A percentile compares a stretch with the other conserved stretches of the same genome.
phyloP scores from a whole-genome alignment of 2,888 invertebrate species.

The Drosophila melanocephala region DNA sequence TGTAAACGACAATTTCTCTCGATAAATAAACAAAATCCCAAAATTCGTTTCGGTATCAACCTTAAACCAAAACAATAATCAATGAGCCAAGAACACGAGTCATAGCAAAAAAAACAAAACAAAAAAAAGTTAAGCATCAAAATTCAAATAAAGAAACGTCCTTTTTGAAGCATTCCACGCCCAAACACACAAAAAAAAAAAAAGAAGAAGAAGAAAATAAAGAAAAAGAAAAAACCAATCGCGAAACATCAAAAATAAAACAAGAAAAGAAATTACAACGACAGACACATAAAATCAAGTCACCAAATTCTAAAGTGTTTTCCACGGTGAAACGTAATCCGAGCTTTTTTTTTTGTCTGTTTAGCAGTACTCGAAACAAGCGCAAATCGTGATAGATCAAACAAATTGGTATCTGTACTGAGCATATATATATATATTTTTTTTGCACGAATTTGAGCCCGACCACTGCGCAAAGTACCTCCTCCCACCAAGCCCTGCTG shows the following conservation, averaged over 20 bases:
- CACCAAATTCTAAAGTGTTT: constrained; percentile 58
- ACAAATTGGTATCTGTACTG: constrained; percentile 13
- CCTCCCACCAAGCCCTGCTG: constrained; percentile 3
- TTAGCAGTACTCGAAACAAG: not conserved
- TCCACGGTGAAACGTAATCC: constrained; percentile 23
- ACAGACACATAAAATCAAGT: constrained; percentile 3
- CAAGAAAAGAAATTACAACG: constrained; percentile 20
- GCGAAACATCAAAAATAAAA: not conserved
- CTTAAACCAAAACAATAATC: not conserved
- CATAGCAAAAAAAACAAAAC: constrained; percentile 16
- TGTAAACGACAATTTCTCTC: constrained; percentile 8
- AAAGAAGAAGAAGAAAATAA: constrained; percentile 1
- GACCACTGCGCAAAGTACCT: constrained; percentile 7
- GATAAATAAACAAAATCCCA: constrained; percentile 4
- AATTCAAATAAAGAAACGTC: constrained; percentile 46
- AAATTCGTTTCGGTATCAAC: constrained; percentile 25
- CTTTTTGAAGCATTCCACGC: constrained; percentile 58
- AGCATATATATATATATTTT: constrained; percentile 31
- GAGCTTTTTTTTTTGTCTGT: constrained; percentile 4
- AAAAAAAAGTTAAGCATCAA: constrained; percentile 13
- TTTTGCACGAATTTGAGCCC: constrained; percentile 32
- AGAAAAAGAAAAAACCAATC: constrained; percentile 15
- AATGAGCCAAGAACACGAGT: constrained; percentile 46
- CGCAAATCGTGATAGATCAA: constrained; percentile 3
- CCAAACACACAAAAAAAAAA: constrained; percentile 9